phyloP scores from a whole-genome alignment of 2,888 invertebrate species.

The Lamproptera curius region DNA sequence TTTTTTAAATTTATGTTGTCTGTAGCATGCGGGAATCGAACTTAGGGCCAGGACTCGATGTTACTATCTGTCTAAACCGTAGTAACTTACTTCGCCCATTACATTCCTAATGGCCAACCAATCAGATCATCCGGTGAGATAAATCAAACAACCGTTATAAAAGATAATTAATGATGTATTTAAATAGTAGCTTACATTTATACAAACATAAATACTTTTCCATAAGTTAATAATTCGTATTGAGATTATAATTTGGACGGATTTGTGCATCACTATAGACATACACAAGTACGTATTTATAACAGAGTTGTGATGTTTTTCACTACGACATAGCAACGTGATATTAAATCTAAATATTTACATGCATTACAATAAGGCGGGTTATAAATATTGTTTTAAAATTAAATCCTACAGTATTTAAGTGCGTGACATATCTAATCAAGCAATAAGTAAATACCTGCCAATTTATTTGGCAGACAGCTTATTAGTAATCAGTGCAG shows the following conservation, averaged over 20 bases:
- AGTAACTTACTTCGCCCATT: too few relatives aligned
- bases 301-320: slow-evolving; percentile 28
- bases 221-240: slow-evolving; percentile 55
- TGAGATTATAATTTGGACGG: slow-evolving; percentile 52
- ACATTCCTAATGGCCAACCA: background rate
- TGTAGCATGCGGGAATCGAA: too few relatives aligned
- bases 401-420: slow-evolving; percentile 3
- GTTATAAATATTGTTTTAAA: slow-evolving; percentile 14
- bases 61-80: too few relatives aligned
- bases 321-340: slow-evolving; percentile 29
- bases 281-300: slow-evolving; percentile 65
- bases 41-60: too few relatives aligned
- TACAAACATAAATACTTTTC: slow-evolving; percentile 49
- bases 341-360: slow-evolving; percentile 27
- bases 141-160: slow-evolving; percentile 27
- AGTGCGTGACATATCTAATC: too few relatives aligned
- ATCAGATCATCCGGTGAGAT: background rate
- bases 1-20: too few relatives aligned
- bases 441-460: too few relatives aligned
- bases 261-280: slow-evolving; percentile 61
- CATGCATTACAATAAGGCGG: slow-evolving; percentile 20
- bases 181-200: slow-evolving; percentile 38
- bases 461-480: too few relatives aligned
- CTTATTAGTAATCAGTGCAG: too few relatives aligned
- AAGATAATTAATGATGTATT: slow-evolving; percentile 41